A percentile compares a stretch with the other conserved stretches of the same genome.
These are phyloP conservation scores for Eulemur mongoz DNA, from an alignment of 2,797 vertebrate genomes.

Conservation along the genomic window DNA sequence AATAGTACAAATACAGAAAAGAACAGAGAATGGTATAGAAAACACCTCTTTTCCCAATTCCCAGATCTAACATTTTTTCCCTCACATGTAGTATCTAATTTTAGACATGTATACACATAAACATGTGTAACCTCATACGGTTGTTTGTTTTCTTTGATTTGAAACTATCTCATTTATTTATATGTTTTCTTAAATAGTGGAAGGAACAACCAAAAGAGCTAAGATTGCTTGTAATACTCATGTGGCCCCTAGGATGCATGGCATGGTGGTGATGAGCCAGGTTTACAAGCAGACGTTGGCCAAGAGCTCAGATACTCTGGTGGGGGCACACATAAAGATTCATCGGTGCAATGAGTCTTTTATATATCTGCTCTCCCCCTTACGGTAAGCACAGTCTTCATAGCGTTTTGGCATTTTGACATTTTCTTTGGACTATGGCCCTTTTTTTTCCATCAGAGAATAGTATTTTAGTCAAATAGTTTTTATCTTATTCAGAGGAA, in stretches of 20 bases:
- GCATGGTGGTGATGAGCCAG: constrained; percentile 95
- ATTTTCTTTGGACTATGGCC: not conserved
- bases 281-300: constrained; percentile 96
- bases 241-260: constrained; percentile 89
- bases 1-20: constrained; percentile 29
- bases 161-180: not conserved
- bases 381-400: constrained; percentile 87
- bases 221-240: constrained; percentile 92
- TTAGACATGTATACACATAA: not conserved
- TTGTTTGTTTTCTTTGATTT: constrained; percentile 1
- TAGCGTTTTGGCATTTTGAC: not conserved
- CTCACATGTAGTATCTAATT: not conserved
- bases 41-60: not conserved
- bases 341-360: constrained; percentile 95
- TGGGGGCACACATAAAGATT: constrained; percentile 93
- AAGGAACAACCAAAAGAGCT: constrained; percentile 93
- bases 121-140: not conserved
- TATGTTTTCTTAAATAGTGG: constrained; percentile 87
- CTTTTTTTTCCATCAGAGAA: not conserved
- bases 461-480: not conserved
- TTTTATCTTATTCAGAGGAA: not conserved
- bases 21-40: not conserved
- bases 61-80: not conserved
- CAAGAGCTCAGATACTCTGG: constrained; percentile 94
- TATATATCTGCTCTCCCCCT: constrained; percentile 96